These are phyloP conservation scores for Tangara arthus DNA, from an alignment of 2,797 vertebrate species.

Conservation along the genomic window DNA sequence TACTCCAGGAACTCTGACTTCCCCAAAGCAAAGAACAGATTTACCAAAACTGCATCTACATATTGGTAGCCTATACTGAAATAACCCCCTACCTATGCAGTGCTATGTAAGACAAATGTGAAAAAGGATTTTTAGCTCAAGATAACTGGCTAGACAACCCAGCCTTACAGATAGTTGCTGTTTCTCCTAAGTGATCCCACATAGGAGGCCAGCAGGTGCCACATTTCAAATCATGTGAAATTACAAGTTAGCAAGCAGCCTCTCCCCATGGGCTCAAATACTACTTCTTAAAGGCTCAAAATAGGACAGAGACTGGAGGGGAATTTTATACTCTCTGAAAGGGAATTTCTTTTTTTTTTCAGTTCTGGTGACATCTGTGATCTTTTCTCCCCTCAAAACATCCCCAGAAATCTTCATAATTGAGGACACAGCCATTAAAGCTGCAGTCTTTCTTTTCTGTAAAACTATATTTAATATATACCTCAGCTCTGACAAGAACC, in stretches of 20 bases:
- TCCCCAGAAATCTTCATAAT: neutral
- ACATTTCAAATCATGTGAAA: conserved; percentile 79
- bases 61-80: conserved; percentile 5
- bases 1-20: neutral
- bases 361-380: neutral
- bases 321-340: conserved; percentile 24
- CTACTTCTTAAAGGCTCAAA: conserved; percentile 68
- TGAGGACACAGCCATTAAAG: neutral
- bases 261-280: conserved; percentile 68
- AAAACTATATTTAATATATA: neutral
- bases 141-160: conserved; percentile 45
- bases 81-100: neutral
- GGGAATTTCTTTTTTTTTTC: conserved; percentile 42
- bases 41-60: conserved; percentile 22
- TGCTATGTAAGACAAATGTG: neutral
- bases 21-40: neutral
- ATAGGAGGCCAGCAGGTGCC: conserved; percentile 64
- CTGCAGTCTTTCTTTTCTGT: neutral
- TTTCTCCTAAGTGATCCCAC: conserved; percentile 62
- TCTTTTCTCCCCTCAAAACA: neutral
- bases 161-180: conserved; percentile 39
- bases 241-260: conserved; percentile 71
- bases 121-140: conserved; percentile 54
- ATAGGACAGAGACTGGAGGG: conserved; percentile 27
- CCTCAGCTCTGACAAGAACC: neutral